These are phyloP conservation scores for Umimayanthus kanabou DNA, from an alignment of 92 coral and sea anemone species.

Conservation along the genomic window DNA sequence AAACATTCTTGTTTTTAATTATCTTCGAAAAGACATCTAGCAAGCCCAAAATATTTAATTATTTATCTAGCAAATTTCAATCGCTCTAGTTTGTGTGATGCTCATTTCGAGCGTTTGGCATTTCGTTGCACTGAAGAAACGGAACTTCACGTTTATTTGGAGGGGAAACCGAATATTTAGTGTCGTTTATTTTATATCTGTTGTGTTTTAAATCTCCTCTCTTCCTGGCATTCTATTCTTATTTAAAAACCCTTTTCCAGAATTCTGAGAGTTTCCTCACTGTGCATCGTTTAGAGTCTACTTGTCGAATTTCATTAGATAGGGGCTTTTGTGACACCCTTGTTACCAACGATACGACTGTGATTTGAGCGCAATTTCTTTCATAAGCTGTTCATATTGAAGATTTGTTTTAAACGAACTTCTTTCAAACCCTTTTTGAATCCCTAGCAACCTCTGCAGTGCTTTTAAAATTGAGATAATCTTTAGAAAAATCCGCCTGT, in stretches of 20 bases:
- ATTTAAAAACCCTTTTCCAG: constrained; percentile 29
- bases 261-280: constrained; percentile 33
- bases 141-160: background rate
- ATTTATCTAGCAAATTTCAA: constrained; percentile 72
- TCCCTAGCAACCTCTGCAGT: constrained; percentile 36
- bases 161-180: background rate
- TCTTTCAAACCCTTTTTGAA: constrained; percentile 13
- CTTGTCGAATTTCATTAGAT: constrained; percentile 41
- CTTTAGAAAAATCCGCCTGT: constrained; percentile 52
- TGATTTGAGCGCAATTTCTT: constrained; percentile 50
- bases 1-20: constrained; percentile 46
- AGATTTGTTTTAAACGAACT: constrained; percentile 45
- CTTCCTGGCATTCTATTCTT: constrained; percentile 24
- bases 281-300: constrained; percentile 19
- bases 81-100: constrained; percentile 60
- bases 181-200: constrained; percentile 5
- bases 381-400: constrained; percentile 52
- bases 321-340: constrained; percentile 31
- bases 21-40: constrained; percentile 44
- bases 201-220: constrained; percentile 35
- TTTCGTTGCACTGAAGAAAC: constrained; percentile 4
- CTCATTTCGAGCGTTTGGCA: constrained; percentile 56
- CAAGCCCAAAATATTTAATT: constrained; percentile 61
- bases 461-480: constrained; percentile 67
- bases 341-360: constrained; percentile 58